phyloP scores from a whole-genome alignment of 2,888 invertebrate genomes.

The Ormyrus labotus region DNA sequence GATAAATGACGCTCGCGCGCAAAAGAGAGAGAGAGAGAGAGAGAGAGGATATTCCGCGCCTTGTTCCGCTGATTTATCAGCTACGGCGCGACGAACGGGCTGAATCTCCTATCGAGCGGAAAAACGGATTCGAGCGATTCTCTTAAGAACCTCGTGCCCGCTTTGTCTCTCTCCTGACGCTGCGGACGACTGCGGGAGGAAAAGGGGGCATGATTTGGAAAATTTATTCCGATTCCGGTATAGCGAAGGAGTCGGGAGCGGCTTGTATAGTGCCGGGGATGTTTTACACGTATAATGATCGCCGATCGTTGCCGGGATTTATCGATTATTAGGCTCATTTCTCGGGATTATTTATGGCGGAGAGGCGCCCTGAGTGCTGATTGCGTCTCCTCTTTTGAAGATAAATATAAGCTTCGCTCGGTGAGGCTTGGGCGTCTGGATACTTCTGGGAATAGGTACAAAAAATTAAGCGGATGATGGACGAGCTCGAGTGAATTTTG shows the following conservation, averaged over 20 bases:
- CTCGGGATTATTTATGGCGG: too few species aligned
- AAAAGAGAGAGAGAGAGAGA: too few species aligned
- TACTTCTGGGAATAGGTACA: too few species aligned
- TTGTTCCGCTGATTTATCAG: constrained; percentile 52
- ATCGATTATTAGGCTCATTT: background rate
- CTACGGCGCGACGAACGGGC: background rate
- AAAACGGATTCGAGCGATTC: constrained; percentile 54
- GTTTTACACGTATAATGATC: constrained; percentile 1
- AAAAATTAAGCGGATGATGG: too few species aligned
- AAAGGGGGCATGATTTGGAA: constrained; percentile 22
- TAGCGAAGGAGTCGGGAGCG: too few species aligned
- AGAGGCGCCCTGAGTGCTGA: too few species aligned
- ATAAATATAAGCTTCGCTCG: too few species aligned
- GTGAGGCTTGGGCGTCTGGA: too few species aligned
- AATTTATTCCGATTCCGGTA: constrained; percentile 32
- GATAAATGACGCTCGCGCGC: constrained; percentile 22
- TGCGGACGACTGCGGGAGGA: background rate
- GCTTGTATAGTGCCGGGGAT: background rate
- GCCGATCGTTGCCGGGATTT: background rate
- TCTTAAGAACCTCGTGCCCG: constrained; percentile 33
- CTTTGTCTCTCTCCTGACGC: background rate
- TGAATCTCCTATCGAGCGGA: constrained; percentile 46
- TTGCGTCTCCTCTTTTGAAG: too few species aligned
- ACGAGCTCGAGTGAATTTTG: too few species aligned
- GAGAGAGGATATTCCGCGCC: constrained; percentile 30